Base-by-base conservation (phyloP, 2,797 vertebrate genomes). In the Cossypha polioptera region DNA sequence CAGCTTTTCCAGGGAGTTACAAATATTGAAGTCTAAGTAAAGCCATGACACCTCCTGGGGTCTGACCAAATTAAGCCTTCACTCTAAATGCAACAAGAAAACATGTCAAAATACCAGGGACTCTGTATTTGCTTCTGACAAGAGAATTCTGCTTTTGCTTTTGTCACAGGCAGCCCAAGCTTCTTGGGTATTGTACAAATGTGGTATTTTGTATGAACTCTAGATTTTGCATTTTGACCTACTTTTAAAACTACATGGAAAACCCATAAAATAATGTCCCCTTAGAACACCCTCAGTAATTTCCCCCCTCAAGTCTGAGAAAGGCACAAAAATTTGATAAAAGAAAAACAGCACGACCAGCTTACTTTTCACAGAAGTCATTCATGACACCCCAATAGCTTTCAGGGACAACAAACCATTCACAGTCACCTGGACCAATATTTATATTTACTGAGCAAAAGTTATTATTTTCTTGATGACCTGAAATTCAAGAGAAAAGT, bases 381-480 rank as follows among this genome's bases (percentile, higher is more conserved):
- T 99, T 99, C 98, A 99, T 98, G 85, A 98, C 97, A 90, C 98
- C 98, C 99, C 99, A 99, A 96, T 99, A 99, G 59, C 98, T 97
- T 98, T 99, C 99, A 48, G 99, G 99, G 81, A 99, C 99, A 85
- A 99, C 99, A 95, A 99, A 99, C 99, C 99, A 99, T 98, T 99
- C 99, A 93, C 99, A 99, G 97, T 99, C 99, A 90, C 99, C 99
- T 17, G 99, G 99, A 68, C 99, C 99, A 54, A 99, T 99, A 94
- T 99, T 99, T 97, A 99, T 99, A 97, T 99, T 99, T 96, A 99
- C 99, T 28, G 99, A 99, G 97, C 99, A 99, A 92, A 99, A 99
- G 93, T 99, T 99, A 98, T 99, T 99, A 98, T 99, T 99, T 98
- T 99, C 99, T 97, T 99, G 99, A 98, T 99, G 99, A 97, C 99